Base-by-base conservation (phyloP, 2,888 invertebrate genomes). In the Cataglyphis rosenhaueri region DNA sequence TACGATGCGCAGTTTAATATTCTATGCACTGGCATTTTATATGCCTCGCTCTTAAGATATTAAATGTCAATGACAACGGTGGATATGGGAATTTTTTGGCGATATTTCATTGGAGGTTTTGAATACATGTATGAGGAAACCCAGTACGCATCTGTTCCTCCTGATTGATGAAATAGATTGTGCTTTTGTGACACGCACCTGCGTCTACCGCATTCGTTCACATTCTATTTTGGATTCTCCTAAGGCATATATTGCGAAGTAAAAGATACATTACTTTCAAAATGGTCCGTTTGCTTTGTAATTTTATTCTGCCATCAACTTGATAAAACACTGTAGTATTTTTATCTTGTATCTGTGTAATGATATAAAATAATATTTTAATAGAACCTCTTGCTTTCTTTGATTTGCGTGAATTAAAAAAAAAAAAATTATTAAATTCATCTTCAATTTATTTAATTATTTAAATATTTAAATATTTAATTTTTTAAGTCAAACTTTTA, bases 131-230 rank as follows among this genome's bases (percentile, higher is more conserved):
- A 76, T 81, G 85, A 82, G n/a, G 52, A 52, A 82, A 84, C 74
- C 78, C 81, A 81, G 90, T 89, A 85, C 92, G 86, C 93, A 92
- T 93, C 93, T 93, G 93, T 91, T 92, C 88, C 87, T 90, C 85
- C 91, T 92, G 92, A 93, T 93, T 92, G 93, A 93, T 92, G 92
- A 90, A 79, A 91, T 91, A 91, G 91, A 93, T 93, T 93, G 92
- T 91, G 91, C 90, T 84, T 82, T 83, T 83, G 83, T 88, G 91
- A 92, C 90, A 89, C 82, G 85, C 93, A 93, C 93, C 93, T 93
- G 93, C 82, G 92, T 85, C 92, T 87, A 75, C 81, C 81, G 25
- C 62, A 68, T 83, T 65, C 81, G 57, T 68, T 74, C 59, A 65
- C 81, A 64, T 85, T 76, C 81, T 68, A 83, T 82, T 88, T 84